Percentiles rank a stretch among this genome's conserved stretches.
These are phyloP conservation scores for Psilopogon haemacephalus DNA, from an alignment of 2,113 vertebrate species.

Conservation along the genomic window DNA sequence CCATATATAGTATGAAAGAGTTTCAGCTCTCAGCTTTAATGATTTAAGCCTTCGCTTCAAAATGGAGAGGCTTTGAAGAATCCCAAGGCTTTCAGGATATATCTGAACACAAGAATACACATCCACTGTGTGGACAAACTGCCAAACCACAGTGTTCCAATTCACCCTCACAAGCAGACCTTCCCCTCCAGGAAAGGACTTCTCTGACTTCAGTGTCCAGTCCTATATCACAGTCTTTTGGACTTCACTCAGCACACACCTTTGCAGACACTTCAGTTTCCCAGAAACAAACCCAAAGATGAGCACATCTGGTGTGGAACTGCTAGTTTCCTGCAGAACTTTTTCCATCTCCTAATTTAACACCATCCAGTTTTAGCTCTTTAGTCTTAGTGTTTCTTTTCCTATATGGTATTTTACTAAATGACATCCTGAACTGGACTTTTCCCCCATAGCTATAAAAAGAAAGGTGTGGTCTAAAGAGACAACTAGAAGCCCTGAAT, in stretches of 20 bases:
- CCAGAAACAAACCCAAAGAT: neutral
- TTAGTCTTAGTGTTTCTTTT: neutral
- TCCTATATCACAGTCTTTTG: neutral
- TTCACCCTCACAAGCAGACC: neutral
- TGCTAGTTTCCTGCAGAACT: neutral
- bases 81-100: neutral
- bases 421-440: neutral
- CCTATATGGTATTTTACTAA: constrained; percentile 19
- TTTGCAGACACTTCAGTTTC: neutral
- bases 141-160: neutral
- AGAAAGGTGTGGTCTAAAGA: constrained; percentile 1
- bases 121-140: neutral
- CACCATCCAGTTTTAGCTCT: constrained; percentile 10
- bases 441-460: constrained; percentile 45
- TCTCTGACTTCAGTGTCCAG: neutral
- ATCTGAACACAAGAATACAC: neutral
- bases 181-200: neutral
- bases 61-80: neutral
- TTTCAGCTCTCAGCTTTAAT: constrained; percentile 11
- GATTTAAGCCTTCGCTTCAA: neutral
- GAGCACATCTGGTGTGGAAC: neutral
- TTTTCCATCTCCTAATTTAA: neutral
- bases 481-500: neutral
- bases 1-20: constrained; percentile 56
- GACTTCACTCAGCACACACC: neutral